A percentile compares a stretch with the other conserved stretches of the same genome.
phyloP scores from a whole-genome alignment of 2,113 vertebrate species.

The Ifrita kowaldi region DNA sequence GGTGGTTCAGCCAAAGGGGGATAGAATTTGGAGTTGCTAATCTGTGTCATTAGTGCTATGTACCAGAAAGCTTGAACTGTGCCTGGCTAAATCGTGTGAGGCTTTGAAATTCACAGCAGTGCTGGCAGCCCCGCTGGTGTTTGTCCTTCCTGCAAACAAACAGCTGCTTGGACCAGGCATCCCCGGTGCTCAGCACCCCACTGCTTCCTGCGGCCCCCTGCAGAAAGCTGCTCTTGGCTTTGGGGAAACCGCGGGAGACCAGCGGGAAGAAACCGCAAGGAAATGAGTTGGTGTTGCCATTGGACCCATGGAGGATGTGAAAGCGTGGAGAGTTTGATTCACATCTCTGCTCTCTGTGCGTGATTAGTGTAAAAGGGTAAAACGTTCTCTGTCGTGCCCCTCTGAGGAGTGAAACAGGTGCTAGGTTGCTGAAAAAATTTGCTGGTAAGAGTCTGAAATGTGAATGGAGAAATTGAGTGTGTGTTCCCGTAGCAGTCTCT shows the following conservation, averaged over 20 bases:
- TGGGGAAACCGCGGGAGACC: not conserved
- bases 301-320: not conserved
- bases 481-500: not conserved
- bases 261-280: conserved; percentile 18
- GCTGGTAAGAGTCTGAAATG: not conserved
- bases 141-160: conserved; percentile 45
- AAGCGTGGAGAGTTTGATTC: not conserved
- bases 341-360: rapidly evolving
- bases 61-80: conserved; percentile 29
- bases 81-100: conserved; percentile 39
- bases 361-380: not conserved
- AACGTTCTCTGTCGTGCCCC: not conserved
- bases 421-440: not conserved
- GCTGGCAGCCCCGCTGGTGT: conserved; percentile 33
- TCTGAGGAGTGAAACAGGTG: not conserved
- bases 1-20: not conserved
- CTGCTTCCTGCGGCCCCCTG: not conserved
- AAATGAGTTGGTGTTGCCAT: not conserved
- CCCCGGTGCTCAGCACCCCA: not conserved
- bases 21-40: not conserved
- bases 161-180: conserved; percentile 26
- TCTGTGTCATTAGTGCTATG: not conserved
- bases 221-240: not conserved
- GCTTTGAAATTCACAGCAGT: conserved; percentile 60
- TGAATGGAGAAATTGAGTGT: rapidly evolving